Evolutionary conservation across 2,797 vertebrate genomes (phyloP).

Genomic region (Onychomys torridus): DNA sequence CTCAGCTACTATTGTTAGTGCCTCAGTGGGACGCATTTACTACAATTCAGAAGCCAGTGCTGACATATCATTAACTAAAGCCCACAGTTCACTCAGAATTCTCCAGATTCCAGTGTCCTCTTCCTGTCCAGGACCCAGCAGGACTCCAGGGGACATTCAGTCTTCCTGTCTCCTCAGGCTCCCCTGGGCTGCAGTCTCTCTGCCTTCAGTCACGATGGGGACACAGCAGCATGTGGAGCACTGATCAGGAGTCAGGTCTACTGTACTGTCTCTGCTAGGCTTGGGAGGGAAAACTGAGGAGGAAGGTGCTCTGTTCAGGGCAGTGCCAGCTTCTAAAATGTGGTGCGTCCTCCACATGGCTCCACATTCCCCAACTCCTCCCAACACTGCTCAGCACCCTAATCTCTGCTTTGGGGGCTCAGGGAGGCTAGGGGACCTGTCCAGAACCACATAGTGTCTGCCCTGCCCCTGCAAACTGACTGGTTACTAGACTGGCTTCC

Average conservation of each 20-base stretch:
- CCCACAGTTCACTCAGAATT: background rate
- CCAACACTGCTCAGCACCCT: background rate
- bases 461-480: no score
- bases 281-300: background rate
- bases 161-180: background rate
- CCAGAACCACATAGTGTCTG: background rate
- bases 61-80: background rate
- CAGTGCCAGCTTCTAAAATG: background rate
- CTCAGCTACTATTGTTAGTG: no score
- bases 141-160: background rate
- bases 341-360: no score
- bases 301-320: background rate
- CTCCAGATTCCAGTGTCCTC: background rate
- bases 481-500: fast-evolving
- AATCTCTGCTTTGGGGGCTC: fast-evolving
- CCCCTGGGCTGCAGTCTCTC: background rate
- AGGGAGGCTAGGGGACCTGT: background rate
- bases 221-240: fast-evolving
- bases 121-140: background rate
- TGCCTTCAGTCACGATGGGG: background rate
- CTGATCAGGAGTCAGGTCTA: fast-evolving
- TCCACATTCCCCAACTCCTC: background rate
- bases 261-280: background rate
- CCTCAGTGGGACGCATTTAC: fast-evolving
- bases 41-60: fast-evolving